A percentile compares a stretch with the other conserved stretches of the same genome.
Evolutionary conservation across 2,888 invertebrate species (phyloP).

Genomic region (Drosophila borealis): DNA sequence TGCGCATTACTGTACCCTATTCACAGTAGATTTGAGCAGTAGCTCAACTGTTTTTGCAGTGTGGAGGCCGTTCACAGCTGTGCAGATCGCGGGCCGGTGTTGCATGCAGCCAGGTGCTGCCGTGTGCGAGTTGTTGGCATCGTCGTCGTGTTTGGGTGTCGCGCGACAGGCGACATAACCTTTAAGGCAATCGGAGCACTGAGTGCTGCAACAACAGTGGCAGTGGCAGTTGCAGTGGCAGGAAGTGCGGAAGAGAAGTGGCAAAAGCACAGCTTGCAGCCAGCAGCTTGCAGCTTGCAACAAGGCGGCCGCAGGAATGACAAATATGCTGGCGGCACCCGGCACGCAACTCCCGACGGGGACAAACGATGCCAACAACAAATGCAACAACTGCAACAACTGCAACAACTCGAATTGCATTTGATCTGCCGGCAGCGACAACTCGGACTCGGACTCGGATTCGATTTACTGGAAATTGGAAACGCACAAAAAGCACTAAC

Average conservation of each 20-base stretch:
- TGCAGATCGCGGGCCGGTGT: conserved; percentile 21
- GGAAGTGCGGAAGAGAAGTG: conserved; percentile 41
- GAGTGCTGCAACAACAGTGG: not conserved
- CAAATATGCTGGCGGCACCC: conserved; percentile 63
- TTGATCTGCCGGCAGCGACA: conserved; percentile 42
- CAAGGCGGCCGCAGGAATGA: conserved; percentile 61
- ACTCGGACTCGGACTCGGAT: conserved; percentile 21
- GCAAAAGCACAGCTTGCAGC: conserved; percentile 28
- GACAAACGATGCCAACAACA: conserved; percentile 24
- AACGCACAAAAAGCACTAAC: conserved; percentile 8
- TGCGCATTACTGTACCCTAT: too few relatives aligned
- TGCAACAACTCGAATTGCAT: conserved; percentile 27
- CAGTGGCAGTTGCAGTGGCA: conserved; percentile 6
- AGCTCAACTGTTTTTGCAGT: conserved; percentile 18
- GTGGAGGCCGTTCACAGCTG: conserved; percentile 24
- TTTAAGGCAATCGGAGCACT: conserved; percentile 67
- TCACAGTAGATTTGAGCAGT: not conserved
- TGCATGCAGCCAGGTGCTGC: conserved; percentile 38
- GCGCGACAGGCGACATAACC: conserved; percentile 75
- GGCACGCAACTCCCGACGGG: conserved; percentile 62
- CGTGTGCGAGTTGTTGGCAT: conserved; percentile 20
- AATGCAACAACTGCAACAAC: conserved; percentile 11
- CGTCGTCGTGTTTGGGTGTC: conserved; percentile 62
- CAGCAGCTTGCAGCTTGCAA: conserved; percentile 32
- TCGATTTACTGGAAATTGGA: conserved; percentile 52